Evolutionary conservation across 92 coral and sea anemone species (phyloP).

Genomic region (Porites rus): DNA sequence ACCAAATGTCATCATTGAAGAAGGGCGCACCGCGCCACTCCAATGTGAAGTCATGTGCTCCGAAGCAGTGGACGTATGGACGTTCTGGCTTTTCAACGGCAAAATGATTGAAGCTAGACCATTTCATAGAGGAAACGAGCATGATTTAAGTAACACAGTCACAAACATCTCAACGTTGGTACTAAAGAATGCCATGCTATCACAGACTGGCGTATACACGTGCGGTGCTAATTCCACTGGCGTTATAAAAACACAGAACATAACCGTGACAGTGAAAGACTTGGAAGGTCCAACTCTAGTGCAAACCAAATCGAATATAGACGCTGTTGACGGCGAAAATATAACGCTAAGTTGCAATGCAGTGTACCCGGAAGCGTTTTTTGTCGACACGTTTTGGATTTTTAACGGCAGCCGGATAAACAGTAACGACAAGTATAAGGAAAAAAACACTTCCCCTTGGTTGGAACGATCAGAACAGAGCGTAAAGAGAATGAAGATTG

Average conservation of each 20-base stretch:
- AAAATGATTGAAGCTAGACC: background rate
- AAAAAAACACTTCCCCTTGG: background rate
- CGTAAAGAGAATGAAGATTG: background rate
- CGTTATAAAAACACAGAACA: background rate
- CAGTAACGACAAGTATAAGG: background rate
- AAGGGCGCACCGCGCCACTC: slow-evolving; percentile 11
- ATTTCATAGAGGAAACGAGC: background rate
- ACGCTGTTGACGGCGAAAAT: background rate
- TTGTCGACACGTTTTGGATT: slow-evolving; percentile 19
- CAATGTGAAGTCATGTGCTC: background rate
- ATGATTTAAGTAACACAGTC: background rate
- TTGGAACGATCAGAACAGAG: background rate
- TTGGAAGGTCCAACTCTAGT: slow-evolving; percentile 1
- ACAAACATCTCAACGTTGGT: background rate
- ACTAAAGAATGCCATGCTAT: slow-evolving; percentile 2
- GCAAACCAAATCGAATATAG: background rate
- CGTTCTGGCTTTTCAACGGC: slow-evolving; percentile 32
- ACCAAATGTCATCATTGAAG: background rate
- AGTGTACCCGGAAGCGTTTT: slow-evolving; percentile 19
- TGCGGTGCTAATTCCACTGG: slow-evolving; percentile 15
- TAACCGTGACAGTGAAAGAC: background rate
- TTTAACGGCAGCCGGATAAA: slow-evolving; percentile 15
- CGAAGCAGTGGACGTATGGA: background rate
- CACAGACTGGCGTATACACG: slow-evolving; percentile 23
- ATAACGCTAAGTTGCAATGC: slow-evolving; percentile 3